A percentile compares a stretch with the other conserved stretches of the same genome.
phyloP scores from a whole-genome alignment of 2,888 invertebrate species.

The Ariolimax columbianus region DNA sequence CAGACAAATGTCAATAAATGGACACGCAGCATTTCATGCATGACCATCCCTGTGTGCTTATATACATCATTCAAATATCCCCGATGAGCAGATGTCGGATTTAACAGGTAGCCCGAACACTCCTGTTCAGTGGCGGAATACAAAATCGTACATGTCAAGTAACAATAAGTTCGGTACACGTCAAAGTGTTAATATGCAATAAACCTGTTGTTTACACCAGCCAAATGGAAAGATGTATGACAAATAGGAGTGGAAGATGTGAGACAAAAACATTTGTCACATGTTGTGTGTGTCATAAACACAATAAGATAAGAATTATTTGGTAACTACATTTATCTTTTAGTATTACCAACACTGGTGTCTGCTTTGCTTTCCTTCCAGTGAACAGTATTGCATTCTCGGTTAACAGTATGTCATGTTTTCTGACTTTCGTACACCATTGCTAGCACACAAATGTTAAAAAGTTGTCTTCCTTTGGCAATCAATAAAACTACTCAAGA shows the following conservation, averaged over 20 bases:
- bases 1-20: not conserved
- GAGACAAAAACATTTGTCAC: not conserved
- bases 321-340: not conserved
- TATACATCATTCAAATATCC: not conserved
- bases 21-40: not conserved
- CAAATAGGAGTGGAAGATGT: not conserved
- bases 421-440: no score
- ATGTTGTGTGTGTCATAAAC: constrained; percentile 1
- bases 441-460: no score
- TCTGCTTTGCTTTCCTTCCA: not conserved
- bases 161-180: not conserved
- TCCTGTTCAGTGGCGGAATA: not conserved
- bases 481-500: no score
- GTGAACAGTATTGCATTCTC: not conserved
- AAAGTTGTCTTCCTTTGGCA: no score
- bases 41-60: not conserved
- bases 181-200: not conserved
- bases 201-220: not conserved
- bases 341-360: not conserved
- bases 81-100: not conserved
- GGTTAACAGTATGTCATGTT: not conserved
- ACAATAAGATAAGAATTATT: not conserved
- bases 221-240: not conserved
- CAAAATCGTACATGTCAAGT: not conserved
- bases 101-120: not conserved